phyloP scores from a whole-genome alignment of 2,888 invertebrate species.

The Gibbula magus region DNA sequence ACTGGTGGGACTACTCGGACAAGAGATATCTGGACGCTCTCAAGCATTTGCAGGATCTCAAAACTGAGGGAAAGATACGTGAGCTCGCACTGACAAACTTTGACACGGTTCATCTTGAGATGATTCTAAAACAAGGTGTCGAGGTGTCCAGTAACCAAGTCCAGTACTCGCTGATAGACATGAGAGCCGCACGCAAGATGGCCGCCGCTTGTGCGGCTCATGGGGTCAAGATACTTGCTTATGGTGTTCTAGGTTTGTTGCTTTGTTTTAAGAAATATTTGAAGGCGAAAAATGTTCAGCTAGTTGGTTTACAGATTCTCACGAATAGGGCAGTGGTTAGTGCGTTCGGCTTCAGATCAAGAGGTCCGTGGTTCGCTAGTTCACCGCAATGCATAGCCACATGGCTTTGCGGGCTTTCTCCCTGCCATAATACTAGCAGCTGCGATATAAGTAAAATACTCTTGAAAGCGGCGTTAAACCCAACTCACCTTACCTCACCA shows the following conservation, averaged over 20 bases:
- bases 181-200: slow-evolving; percentile 15
- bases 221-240: slow-evolving; percentile 9
- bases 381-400: no score
- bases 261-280: no score
- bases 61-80: slow-evolving; percentile 3
- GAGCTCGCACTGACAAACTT: slow-evolving; percentile 23
- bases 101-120: slow-evolving; percentile 14
- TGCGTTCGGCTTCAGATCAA: no score
- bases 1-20: slow-evolving; percentile 28
- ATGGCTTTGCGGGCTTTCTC: no score
- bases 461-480: no score
- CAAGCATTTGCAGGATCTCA: slow-evolving; percentile 10
- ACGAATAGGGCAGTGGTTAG: no score
- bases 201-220: slow-evolving; percentile 10
- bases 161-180: slow-evolving; percentile 27
- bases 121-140: background rate
- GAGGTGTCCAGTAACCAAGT: slow-evolving; percentile 16
- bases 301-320: no score
- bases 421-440: no score
- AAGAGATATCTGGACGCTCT: slow-evolving; percentile 17
- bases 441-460: no score
- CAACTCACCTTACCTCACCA: no score
- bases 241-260: slow-evolving; percentile 15
- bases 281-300: no score
- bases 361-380: no score